phyloP scores from a whole-genome alignment of 2,797 vertebrate genomes.

The Yasuhikotakia modesta region DNA sequence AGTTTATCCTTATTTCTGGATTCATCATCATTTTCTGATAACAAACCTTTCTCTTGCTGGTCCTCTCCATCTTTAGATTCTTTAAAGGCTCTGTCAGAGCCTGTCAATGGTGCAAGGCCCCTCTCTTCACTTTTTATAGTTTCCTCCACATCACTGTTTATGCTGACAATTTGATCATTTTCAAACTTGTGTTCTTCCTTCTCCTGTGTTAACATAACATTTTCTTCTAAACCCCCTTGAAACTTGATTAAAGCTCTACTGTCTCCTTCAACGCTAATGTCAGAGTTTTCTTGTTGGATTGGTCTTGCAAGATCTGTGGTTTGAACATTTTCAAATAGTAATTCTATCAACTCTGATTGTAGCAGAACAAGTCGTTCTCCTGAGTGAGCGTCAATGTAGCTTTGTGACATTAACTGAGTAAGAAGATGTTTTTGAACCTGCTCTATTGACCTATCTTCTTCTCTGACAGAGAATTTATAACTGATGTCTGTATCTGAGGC shows the following conservation, averaged over 20 bases:
- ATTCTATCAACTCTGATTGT: slow-evolving; percentile 75
- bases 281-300: slow-evolving; percentile 39
- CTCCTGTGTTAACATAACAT: background rate
- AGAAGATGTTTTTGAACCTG: slow-evolving; percentile 72
- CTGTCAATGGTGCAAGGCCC: background rate
- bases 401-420: slow-evolving; percentile 86
- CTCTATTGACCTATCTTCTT: slow-evolving; percentile 60
- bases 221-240: background rate
- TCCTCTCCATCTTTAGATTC: background rate
- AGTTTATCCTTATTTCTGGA: background rate
- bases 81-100: background rate
- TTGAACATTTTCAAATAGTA: slow-evolving; percentile 61
- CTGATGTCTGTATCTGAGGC: slow-evolving; percentile 53
- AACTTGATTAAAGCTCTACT: background rate
- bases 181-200: background rate
- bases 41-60: slow-evolving; percentile 13
- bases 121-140: background rate
- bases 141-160: slow-evolving; percentile 9
- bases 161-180: background rate
- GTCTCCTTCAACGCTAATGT: slow-evolving; percentile 17
- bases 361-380: slow-evolving; percentile 87
- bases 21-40: slow-evolving; percentile 2
- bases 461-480: slow-evolving; percentile 57
- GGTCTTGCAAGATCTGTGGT: slow-evolving; percentile 26
- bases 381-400: slow-evolving; percentile 84